Conservation (phyloP, 64 coral and sea anemone species). For the Montipora sp. region DNA sequence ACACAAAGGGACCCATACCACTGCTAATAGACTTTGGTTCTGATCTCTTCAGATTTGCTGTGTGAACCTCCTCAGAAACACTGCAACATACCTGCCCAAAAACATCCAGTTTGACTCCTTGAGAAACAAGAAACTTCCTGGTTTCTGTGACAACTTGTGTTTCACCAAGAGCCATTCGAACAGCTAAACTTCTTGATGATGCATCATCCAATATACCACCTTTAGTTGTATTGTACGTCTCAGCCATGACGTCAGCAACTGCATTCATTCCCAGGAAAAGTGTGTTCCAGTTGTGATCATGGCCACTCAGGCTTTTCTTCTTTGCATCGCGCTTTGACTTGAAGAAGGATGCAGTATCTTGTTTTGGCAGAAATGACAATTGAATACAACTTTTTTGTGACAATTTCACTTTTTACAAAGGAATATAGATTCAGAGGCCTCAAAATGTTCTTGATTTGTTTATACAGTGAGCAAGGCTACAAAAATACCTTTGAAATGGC, state of each 20-base stretch:
- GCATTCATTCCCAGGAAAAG: constrained; percentile 94
- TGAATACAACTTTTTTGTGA: background rate
- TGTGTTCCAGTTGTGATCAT: constrained; percentile 98
- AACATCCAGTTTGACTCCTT: constrained; percentile 97
- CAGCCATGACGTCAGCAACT: constrained; percentile 97
- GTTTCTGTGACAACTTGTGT: constrained; percentile 99
- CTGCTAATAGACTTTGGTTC: no score
- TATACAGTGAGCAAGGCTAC: no score
- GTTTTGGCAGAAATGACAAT: background rate
- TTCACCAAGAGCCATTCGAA: constrained; percentile 98
- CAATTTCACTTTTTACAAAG: background rate
- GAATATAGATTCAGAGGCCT: background rate
- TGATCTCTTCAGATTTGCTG: no score
- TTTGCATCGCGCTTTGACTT: constrained; percentile 90
- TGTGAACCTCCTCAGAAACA: background rate
- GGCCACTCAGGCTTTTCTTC: constrained; percentile 72
- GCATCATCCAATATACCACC: constrained; percentile 87
- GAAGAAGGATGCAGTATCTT: constrained; percentile 40
- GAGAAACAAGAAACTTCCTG: constrained; percentile 80
- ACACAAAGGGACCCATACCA: no score
- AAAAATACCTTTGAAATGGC: no score
- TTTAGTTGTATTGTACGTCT: constrained; percentile 93
- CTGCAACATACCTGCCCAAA: constrained; percentile 85
- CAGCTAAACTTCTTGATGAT: constrained; percentile 89
- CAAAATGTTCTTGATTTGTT: background rate